Conservation (phyloP, 2,113 vertebrate genomes). For the Tachycineta bicolor region DNA sequence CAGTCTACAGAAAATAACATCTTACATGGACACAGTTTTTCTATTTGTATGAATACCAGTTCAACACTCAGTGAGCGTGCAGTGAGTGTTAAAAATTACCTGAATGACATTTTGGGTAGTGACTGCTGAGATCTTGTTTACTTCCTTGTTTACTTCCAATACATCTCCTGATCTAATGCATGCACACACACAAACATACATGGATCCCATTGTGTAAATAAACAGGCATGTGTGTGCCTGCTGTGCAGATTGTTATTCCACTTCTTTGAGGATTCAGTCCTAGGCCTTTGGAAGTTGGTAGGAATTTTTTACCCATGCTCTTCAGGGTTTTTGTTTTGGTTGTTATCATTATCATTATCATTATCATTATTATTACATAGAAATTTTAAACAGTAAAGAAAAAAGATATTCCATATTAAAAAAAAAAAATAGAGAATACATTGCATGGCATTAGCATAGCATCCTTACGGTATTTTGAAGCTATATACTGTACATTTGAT, state of each 20-base stretch:
- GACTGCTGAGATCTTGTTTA: neutral
- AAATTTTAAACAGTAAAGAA: neutral
- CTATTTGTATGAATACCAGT: rapidly evolving
- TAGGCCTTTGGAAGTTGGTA: neutral
- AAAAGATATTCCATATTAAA: neutral
- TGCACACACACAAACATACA: neutral
- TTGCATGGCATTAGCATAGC: neutral
- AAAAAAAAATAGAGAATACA: neutral
- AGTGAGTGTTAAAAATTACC: neutral
- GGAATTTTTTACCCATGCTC: neutral
- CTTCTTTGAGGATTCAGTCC: neutral
- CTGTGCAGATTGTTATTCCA: neutral
- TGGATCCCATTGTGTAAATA: neutral
- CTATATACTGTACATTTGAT: neutral
- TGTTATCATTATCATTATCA: too few relatives aligned
- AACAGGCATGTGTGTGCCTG: neutral
- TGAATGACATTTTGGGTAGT: neutral
- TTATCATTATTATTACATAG: neutral
- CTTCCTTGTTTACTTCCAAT: neutral
- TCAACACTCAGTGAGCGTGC: neutral
- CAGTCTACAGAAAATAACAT: neutral
- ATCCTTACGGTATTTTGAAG: neutral
- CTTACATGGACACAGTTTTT: neutral
- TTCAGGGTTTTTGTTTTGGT: neutral
- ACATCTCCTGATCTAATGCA: neutral